Conservation (phyloP, 2,888 invertebrate genomes). For the Leucoptera coffeella region DNA sequence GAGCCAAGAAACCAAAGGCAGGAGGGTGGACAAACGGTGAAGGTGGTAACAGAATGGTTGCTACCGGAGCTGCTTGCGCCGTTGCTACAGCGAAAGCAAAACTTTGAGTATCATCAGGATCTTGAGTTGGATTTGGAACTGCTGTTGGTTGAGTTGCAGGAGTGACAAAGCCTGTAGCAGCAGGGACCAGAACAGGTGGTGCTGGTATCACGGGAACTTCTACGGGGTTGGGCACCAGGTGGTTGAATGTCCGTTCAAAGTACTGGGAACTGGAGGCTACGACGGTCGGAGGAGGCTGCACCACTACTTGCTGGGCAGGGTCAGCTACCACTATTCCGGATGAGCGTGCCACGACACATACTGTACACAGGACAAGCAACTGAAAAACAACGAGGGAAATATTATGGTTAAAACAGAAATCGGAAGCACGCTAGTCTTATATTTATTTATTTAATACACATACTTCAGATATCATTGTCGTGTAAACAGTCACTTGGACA, state of each 20-base stretch:
- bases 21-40: constrained; percentile 37
- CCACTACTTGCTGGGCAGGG: constrained; percentile 7
- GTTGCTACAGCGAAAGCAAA: constrained; percentile 37
- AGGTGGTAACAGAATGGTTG: constrained; percentile 34
- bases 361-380: constrained; percentile 16
- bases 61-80: constrained; percentile 36
- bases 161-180: not conserved
- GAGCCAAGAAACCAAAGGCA: constrained; percentile 21
- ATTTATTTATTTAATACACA: too few relatives aligned
- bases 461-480: too few relatives aligned
- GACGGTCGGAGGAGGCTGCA: constrained; percentile 31
- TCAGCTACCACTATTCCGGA: constrained; percentile 14
- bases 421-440: too few relatives aligned
- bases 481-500: too few relatives aligned
- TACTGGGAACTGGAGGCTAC: constrained; percentile 65
- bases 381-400: constrained; percentile 17
- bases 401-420: too few relatives aligned
- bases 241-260: constrained; percentile 59
- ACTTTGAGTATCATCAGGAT: constrained; percentile 9
- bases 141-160: not conserved
- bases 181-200: not conserved
- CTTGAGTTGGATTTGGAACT: not conserved
- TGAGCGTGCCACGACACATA: constrained; percentile 17
- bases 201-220: constrained; percentile 10
- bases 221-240: constrained; percentile 22